Conservation (phyloP, 1,140 invertebrate genomes). For the Eupristina koningsbergeri region DNA sequence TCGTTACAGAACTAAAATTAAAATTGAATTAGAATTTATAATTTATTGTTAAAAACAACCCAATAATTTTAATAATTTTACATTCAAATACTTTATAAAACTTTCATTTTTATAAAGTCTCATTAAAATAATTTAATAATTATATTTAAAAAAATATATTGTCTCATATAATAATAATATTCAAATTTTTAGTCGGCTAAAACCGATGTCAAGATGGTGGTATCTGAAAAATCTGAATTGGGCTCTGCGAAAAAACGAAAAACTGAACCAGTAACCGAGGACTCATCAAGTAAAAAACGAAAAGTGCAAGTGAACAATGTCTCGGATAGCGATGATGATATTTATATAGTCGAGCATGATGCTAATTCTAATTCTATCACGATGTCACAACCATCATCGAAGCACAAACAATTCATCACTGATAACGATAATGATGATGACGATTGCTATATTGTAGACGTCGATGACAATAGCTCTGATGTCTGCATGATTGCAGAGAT, state of each 20-base stretch:
- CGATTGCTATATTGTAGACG: constrained; percentile 48
- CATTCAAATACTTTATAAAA: no score
- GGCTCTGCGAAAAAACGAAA: constrained; percentile 59
- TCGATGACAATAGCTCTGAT: constrained; percentile 29
- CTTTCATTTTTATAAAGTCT: no score
- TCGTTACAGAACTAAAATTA: no score
- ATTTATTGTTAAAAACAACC: no score
- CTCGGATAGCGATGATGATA: constrained; percentile 65
- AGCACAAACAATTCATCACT: background rate
- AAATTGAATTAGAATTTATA: no score
- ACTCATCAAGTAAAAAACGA: constrained; percentile 60
- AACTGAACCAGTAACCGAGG: constrained; percentile 44
- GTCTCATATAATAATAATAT: no score
- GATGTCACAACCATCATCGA: background rate
- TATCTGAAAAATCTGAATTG: constrained; percentile 8
- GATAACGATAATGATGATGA: constrained; percentile 39
- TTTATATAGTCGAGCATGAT: constrained; percentile 69
- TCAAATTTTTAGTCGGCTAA: constrained; percentile 7
- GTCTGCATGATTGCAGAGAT: constrained; percentile 15
- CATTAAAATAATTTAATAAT: no score
- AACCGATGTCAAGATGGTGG: constrained; percentile 2
- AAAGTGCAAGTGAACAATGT: constrained; percentile 58
- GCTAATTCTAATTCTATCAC: constrained; percentile 34
- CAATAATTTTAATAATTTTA: no score
- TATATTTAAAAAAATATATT: no score